Conservation (phyloP, 2,113 vertebrate species). For the Dendrocopos noguchii region DNA sequence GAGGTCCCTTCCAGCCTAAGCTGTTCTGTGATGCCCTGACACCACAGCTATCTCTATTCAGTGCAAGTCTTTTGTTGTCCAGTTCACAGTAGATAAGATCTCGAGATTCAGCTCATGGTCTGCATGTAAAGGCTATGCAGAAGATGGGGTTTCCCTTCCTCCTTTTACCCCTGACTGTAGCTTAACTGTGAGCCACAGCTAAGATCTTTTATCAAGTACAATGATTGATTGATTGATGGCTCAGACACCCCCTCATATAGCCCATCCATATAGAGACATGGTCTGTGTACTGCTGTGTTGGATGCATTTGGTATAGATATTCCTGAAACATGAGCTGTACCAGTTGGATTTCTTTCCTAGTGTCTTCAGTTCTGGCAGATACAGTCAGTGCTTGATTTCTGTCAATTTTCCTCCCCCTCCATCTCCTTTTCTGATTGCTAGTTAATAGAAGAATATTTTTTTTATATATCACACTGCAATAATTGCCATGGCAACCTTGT, state of each 20-base stretch:
- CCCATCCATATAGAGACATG: background rate
- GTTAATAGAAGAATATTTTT: background rate
- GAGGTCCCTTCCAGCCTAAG: too few relatives aligned
- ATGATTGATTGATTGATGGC: background rate
- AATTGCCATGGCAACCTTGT: conserved; percentile 59
- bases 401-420: background rate
- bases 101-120: background rate
- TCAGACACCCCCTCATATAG: background rate
- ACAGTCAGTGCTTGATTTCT: background rate
- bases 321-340: background rate
- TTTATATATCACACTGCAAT: conserved; percentile 31
- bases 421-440: conserved; percentile 25
- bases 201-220: background rate
- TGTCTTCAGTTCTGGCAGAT: background rate
- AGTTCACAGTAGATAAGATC: background rate
- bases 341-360: background rate
- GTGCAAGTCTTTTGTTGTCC: background rate
- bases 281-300: background rate
- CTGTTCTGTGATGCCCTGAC: background rate
- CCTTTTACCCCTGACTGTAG: background rate
- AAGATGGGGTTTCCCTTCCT: background rate
- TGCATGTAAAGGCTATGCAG: background rate
- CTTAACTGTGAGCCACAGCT: background rate
- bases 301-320: background rate
- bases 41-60: background rate